Evolutionary conservation across 2,113 vertebrate species (phyloP).

Genomic region (Prionailurus viverrinus): DNA sequence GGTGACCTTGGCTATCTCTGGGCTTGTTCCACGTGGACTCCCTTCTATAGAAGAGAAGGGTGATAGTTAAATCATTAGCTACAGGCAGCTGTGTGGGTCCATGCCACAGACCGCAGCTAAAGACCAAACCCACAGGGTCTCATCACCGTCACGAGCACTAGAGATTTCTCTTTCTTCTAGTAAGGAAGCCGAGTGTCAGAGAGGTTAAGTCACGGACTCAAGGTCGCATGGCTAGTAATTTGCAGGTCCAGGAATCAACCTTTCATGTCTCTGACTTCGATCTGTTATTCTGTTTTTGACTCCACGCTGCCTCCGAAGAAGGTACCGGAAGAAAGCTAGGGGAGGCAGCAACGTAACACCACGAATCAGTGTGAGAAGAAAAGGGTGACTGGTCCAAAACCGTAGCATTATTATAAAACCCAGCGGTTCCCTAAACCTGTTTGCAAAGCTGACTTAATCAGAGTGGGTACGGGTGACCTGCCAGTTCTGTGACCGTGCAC

Average conservation of each 20-base stretch:
- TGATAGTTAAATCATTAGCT: background rate
- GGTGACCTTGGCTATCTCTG: background rate
- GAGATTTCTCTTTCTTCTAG: background rate
- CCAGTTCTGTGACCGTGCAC: accelerated
- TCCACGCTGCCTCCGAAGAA: background rate
- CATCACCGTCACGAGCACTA: background rate
- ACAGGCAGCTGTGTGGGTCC: background rate
- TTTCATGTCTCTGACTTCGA: background rate
- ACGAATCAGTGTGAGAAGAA: background rate
- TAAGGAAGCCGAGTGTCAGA: background rate
- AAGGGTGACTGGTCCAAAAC: background rate
- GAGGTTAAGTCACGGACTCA: background rate
- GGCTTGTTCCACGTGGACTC: background rate
- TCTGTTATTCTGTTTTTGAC: background rate
- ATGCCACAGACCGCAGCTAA: background rate
- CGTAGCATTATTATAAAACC: background rate
- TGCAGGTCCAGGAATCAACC: background rate
- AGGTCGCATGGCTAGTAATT: background rate
- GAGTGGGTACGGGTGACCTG: accelerated
- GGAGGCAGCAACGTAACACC: too few species aligned
- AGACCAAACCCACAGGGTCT: background rate
- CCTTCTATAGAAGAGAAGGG: background rate
- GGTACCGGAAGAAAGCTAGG: background rate
- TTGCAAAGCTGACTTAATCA: background rate
- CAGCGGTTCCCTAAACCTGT: background rate